Percentiles rank a stretch among this genome's conserved stretches.
Evolutionary conservation across 2,113 vertebrate species (phyloP).

Genomic region (Corythoichthys intestinalis): DNA sequence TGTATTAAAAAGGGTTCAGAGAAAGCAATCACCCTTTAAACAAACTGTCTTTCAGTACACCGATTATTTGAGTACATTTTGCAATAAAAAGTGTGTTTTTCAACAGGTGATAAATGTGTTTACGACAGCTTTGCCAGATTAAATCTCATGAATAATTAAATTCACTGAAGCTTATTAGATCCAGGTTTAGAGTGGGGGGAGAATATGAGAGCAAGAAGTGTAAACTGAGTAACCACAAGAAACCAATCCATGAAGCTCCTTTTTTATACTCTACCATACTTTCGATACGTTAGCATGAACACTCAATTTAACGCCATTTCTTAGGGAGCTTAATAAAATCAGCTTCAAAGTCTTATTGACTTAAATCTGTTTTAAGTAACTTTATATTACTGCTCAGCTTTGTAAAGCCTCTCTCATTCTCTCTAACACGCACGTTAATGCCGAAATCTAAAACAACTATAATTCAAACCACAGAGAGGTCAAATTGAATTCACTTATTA

Average conservation of each 20-base stretch:
- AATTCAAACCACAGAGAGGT: background rate
- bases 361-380: background rate
- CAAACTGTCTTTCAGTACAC: background rate
- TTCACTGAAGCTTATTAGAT: slow-evolving; percentile 58
- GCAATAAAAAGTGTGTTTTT: background rate
- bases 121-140: slow-evolving; percentile 45
- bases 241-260: slow-evolving; percentile 13
- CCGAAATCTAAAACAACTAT: no score
- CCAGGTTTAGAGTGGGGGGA: slow-evolving; percentile 26
- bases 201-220: slow-evolving; percentile 27
- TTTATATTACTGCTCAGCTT: background rate
- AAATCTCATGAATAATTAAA: slow-evolving; percentile 65
- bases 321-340: background rate
- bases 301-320: background rate
- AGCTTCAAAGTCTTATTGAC: background rate
- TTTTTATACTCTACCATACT: slow-evolving; percentile 7
- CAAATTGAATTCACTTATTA: background rate
- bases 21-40: background rate
- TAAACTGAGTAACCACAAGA: slow-evolving; percentile 42
- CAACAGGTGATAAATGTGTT: slow-evolving; percentile 15
- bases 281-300: background rate
- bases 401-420: no score
- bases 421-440: no score
- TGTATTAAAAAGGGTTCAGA: background rate
- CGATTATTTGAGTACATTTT: background rate